Conservation (phyloP, 1,140 invertebrate species). For the Patella vulgata region DNA sequence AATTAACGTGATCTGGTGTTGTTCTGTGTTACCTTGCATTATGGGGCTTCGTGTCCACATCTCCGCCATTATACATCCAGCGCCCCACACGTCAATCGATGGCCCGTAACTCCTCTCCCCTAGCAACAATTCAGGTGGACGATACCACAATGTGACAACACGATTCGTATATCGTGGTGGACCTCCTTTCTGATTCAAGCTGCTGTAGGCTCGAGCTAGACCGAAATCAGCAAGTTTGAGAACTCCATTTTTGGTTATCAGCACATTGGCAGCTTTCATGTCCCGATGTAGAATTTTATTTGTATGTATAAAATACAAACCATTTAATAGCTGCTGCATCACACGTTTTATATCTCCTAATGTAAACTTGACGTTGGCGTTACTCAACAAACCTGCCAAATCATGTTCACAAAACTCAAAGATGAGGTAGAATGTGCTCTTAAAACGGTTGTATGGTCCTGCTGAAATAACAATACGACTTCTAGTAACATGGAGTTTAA, state of each 20-base stretch:
- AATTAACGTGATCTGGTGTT: slow-evolving; percentile 93
- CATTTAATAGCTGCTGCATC: slow-evolving; percentile 95
- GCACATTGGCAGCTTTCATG: slow-evolving; percentile 98
- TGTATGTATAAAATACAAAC: slow-evolving; percentile 94
- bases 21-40: slow-evolving; percentile 88
- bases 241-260: slow-evolving; percentile 96
- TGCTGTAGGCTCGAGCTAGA: slow-evolving; percentile 78
- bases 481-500: too few relatives aligned
- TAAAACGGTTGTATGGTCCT: slow-evolving; percentile 82
- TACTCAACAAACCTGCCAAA: slow-evolving; percentile 92
- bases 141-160: slow-evolving; percentile 97
- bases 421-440: slow-evolving; percentile 90
- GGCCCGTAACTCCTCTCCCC: slow-evolving; percentile 91
- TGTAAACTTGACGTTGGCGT: slow-evolving; percentile 93
- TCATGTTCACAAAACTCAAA: slow-evolving; percentile 99
- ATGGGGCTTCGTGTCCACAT: slow-evolving; percentile 92
- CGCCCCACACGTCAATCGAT: slow-evolving; percentile 97
- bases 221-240: slow-evolving; percentile 69
- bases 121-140: slow-evolving; percentile 85
- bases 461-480: slow-evolving; percentile 71
- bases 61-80: slow-evolving; percentile 98
- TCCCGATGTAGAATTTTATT: slow-evolving; percentile 93
- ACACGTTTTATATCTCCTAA: slow-evolving; percentile 96
- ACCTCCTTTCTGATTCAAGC: slow-evolving; percentile 71
- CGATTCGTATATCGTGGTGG: slow-evolving; percentile 93